These are phyloP conservation scores for Lethrus apterus DNA, from an alignment of 1,140 invertebrate genomes.

Conservation along the genomic window DNA sequence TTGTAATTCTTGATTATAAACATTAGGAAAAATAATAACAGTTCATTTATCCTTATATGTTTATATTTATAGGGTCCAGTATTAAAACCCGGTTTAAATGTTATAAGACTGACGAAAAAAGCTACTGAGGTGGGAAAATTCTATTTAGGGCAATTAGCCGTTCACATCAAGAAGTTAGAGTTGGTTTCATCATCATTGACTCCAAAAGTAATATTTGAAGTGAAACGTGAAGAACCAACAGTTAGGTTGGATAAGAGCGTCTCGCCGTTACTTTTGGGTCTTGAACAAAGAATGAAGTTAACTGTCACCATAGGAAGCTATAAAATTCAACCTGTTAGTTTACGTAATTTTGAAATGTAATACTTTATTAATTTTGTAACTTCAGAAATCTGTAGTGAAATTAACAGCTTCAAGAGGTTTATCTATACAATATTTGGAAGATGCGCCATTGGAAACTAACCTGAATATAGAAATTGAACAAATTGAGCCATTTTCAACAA, in stretches of 20 bases:
- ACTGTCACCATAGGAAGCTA: slow-evolving; percentile 61
- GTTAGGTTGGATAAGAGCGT: slow-evolving; percentile 45
- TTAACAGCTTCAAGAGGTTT: slow-evolving; percentile 52
- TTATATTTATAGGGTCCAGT: slow-evolving; percentile 38
- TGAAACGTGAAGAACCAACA: slow-evolving; percentile 49
- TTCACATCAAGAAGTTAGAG: slow-evolving; percentile 49
- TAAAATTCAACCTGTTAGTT: slow-evolving; percentile 33
- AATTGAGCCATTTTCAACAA: slow-evolving; percentile 62
- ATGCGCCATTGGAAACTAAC: slow-evolving; percentile 45
- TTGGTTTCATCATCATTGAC: slow-evolving; percentile 44
- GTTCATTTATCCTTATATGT: not conserved
- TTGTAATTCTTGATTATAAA: not conserved
- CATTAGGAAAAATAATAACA: not conserved
- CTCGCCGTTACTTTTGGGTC: slow-evolving; percentile 54
- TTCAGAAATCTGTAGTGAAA: slow-evolving; percentile 46
- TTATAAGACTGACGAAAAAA: slow-evolving; percentile 54
- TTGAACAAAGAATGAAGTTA: slow-evolving; percentile 60
- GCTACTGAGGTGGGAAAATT: slow-evolving; percentile 52
- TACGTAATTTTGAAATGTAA: not conserved
- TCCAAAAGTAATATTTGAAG: slow-evolving; percentile 46
- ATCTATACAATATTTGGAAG: slow-evolving; percentile 37
- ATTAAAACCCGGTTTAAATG: slow-evolving; percentile 65
- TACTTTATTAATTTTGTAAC: slow-evolving; percentile 12
- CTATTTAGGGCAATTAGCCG: slow-evolving; percentile 52
- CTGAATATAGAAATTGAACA: slow-evolving; percentile 55